Base-by-base conservation (phyloP, 2,888 invertebrate genomes). In the Melanchra persicariae region DNA sequence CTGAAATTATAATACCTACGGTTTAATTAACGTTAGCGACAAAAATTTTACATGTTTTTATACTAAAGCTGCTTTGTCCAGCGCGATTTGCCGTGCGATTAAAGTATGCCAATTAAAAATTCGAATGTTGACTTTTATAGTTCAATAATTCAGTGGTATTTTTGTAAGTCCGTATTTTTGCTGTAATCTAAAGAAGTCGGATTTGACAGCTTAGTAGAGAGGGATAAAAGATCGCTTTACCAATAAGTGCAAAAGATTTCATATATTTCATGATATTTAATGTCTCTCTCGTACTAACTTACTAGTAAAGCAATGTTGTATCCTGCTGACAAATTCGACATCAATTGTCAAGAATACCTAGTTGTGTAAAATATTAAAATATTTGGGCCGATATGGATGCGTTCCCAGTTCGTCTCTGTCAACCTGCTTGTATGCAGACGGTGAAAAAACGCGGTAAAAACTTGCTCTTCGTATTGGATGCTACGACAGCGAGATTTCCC, bases 1-100 rank as follows among this genome's bases (percentile, higher is more conserved):
- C 90, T 90, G 92, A 88, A 90, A 91, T 93, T 93, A 92, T 92
- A 93, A 93, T 93, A 92, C 85, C 85, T 85, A 85, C 90, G 89
- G 87, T 92, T 93, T 93, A 95, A 95, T 95, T 95, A 95, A 93
- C 93, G 91, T 91, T 87, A 88, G 91, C 93, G 91, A 91, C 92
- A 91, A 92, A 90, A 87, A 83, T 85, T 89, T 83, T 75, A 86
- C 87, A 87, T 88, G 88, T 88, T 87, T 87, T 87, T 87, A 86
- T 91, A 89, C 86, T 85, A 83, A 84, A 79, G 85, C 87, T 86
- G 84, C 87, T 83, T 81, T 76, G 77, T 80, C 83, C 84, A 83
- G 85, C 84, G 83, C 82, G 85, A 87, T 90, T 89, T 88, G 85
- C 84, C 82, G 83, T 86, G 86, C 89, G 85, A 85, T 84, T 84